Evolutionary conservation across 2,113 vertebrate species (phyloP).

Genomic region (Ptychochromis oligacanthus): DNA sequence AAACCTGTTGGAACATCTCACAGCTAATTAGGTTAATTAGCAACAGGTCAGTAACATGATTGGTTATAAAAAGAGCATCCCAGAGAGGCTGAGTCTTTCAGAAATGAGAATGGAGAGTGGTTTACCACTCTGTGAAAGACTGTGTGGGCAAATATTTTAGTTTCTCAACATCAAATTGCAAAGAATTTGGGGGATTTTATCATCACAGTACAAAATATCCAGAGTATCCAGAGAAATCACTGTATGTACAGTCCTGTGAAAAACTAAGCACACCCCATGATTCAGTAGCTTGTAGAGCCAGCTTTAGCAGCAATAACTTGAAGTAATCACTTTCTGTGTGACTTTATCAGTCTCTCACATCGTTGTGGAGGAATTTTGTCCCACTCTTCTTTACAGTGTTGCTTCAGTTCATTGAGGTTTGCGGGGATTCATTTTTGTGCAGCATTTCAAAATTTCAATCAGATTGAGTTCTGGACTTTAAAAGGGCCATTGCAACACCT

Average conservation of each 20-base stretch:
- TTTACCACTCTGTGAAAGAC: not conserved
- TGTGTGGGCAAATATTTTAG: not conserved
- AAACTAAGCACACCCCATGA: not conserved
- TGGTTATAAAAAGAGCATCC: not conserved
- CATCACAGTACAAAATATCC: not conserved
- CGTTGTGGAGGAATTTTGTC: not conserved
- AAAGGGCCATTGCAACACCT: not conserved
- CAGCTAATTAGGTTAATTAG: not conserved
- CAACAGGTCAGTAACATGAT: not conserved
- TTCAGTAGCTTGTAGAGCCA: not conserved
- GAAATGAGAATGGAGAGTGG: not conserved
- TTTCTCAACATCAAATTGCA: not conserved
- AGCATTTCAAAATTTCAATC: not conserved
- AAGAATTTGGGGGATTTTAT: not conserved
- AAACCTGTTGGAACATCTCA: not conserved
- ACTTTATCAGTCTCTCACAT: not conserved
- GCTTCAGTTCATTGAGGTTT: not conserved
- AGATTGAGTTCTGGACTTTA: not conserved
- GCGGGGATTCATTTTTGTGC: not conserved
- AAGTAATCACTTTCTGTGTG: not conserved
- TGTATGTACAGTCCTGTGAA: not conserved
- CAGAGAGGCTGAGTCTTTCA: not conserved
- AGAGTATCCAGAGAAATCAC: not conserved
- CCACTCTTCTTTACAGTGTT: too few relatives aligned
- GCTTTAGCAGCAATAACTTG: not conserved